phyloP scores from a whole-genome alignment of 2,888 invertebrate genomes.

The Amblyjoppa fuscipennis region DNA sequence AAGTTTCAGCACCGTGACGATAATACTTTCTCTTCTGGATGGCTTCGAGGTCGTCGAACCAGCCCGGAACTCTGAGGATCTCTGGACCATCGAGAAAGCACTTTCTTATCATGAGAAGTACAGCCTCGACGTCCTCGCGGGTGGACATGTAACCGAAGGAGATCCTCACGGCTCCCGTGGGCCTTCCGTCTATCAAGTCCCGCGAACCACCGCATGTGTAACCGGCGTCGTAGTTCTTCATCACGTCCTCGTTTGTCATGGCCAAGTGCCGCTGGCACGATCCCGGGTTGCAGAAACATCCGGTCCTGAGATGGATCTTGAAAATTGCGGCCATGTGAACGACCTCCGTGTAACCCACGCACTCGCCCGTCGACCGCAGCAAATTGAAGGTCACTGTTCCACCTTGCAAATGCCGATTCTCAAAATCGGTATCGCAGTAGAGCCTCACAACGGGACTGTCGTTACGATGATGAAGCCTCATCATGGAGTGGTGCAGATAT shows the following conservation, averaged over 20 bases:
- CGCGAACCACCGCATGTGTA: conserved; percentile 96
- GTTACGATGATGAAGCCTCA: conserved; percentile 90
- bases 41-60: conserved; percentile 72
- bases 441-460: conserved; percentile 89
- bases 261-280: conserved; percentile 94
- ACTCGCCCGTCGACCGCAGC: conserved; percentile 90
- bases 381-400: conserved; percentile 96
- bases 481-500: conserved; percentile 89
- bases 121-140: conserved; percentile 89
- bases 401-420: conserved; percentile 89
- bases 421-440: conserved; percentile 91
- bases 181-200: conserved; percentile 94
- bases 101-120: conserved; percentile 91
- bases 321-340: conserved; percentile 95
- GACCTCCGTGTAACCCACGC: conserved; percentile 96
- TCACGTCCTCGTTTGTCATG: conserved; percentile 90
- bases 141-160: conserved; percentile 97
- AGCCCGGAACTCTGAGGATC: conserved; percentile 80
- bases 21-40: conserved; percentile 45
- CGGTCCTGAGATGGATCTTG: conserved; percentile 94
- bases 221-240: conserved; percentile 93
- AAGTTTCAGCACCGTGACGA: not conserved
- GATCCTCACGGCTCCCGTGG: conserved; percentile 96
- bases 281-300: conserved; percentile 99
- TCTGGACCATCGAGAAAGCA: conserved; percentile 89